Base-by-base conservation (phyloP, 2,797 vertebrate species). In the Cynodonichthys magdalenae region DNA sequence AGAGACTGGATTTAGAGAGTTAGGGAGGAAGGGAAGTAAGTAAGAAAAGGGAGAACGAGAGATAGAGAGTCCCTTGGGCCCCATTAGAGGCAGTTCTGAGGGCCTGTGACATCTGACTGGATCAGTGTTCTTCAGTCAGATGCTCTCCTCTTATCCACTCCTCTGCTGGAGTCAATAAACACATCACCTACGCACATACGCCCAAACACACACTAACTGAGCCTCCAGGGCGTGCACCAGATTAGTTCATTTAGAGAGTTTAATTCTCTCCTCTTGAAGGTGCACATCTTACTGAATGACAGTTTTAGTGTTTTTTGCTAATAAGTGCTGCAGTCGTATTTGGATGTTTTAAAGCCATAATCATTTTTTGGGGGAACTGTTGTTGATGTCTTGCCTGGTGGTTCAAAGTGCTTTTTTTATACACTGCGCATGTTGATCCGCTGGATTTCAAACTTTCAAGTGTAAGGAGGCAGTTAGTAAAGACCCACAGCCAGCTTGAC, bases 41-140 rank as follows among this genome's bases (percentile, higher is more conserved):
- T 66, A 74, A 70, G 47, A 75, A 66, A 75, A 89, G 77, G 76
- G 82, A 76, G 83, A 84, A 77, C 56, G 54, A 82, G 80, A 79
- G 82, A 81, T 63, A 66, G 71, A 69, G 71, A 66, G 69, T 92
- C 92, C 86, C 90, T 39, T 58, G 89, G 82, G 89, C 75, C 89
- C 89, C 79, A 91, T 93, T 92, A 92, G 89, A 89, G 81, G 85
- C 84, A 85, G 85, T 91, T 91, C 86, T 90, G 87, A 91, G 87
- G 84, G 87, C 84, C 87, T 77, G 89, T 91, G 91, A 92, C 90
- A 92, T 92, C 88, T 91, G 90, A 91, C 90, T 90, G 89, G 91
- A 92, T 92, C 92, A 93, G 89, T 86, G 84, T 86, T 90, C 77
- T 82, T 87, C 88, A 90, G 88, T 89, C 83, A 81, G 84, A 84